These are phyloP conservation scores for Ornithoptera priamus DNA, from an alignment of 2,888 invertebrate species.

Conservation along the genomic window DNA sequence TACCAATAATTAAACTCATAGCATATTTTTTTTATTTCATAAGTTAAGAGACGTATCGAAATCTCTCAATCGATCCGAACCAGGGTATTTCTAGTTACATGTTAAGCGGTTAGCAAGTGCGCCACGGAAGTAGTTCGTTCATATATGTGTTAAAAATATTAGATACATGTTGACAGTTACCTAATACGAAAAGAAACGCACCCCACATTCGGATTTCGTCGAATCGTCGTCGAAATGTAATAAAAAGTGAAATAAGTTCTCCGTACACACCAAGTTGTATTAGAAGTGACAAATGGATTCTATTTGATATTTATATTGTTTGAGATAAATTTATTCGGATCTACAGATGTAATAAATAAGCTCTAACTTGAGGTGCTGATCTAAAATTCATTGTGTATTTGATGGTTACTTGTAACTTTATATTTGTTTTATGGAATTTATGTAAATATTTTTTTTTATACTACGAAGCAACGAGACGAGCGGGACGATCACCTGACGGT, in stretches of 20 bases:
- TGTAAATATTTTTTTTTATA: no score
- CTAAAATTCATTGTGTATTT: neutral
- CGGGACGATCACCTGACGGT: no score
- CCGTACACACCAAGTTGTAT: conserved; percentile 14
- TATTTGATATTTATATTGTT: conserved; percentile 18
- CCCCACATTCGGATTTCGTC: conserved; percentile 4
- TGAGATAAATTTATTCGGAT: conserved; percentile 5
- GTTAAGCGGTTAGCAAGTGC: no score
- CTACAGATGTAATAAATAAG: neutral
- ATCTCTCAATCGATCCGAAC: no score
- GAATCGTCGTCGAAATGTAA: conserved; percentile 15
- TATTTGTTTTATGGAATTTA: neutral
- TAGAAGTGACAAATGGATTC: conserved; percentile 18
- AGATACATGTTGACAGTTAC: neutral
- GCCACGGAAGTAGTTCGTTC: no score
- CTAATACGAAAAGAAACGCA: conserved; percentile 11
- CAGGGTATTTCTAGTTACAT: no score
- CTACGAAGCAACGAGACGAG: no score
- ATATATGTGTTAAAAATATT: neutral
- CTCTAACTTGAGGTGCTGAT: neutral
- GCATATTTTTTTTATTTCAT: no score
- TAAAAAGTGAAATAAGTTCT: conserved; percentile 23
- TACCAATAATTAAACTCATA: no score
- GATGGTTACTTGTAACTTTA: neutral
- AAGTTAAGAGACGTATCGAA: no score